A percentile compares a stretch with the other conserved stretches of the same genome.
Evolutionary conservation across 1,140 invertebrate genomes (phyloP).

Genomic region (Eurosta solidaginis): DNA sequence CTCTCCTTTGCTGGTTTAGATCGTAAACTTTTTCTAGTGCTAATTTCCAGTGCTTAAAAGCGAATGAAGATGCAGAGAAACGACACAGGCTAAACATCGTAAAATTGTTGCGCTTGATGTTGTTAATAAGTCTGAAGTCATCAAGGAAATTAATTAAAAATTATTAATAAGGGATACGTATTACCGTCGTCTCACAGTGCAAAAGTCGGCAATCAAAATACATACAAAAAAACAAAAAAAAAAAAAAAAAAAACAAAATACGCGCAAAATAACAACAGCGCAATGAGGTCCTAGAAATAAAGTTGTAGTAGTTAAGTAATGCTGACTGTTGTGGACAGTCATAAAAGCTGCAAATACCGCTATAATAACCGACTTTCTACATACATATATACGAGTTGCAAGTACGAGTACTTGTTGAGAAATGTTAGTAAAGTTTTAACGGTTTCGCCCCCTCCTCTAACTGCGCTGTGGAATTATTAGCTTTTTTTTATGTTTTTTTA

Average conservation of each 20-base stretch:
- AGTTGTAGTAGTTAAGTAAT: conserved; percentile 9
- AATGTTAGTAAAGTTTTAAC: conserved; percentile 10
- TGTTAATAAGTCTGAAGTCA: conserved; percentile 27
- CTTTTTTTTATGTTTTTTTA: background rate
- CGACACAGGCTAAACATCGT: too few species aligned
- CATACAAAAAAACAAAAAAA: background rate
- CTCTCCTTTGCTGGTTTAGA: background rate
- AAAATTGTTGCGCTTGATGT: conserved; percentile 26
- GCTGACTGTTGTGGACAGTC: background rate
- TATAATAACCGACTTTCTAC: conserved; percentile 2
- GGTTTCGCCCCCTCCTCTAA: background rate
- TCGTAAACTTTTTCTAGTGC: background rate
- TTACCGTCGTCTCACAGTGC: background rate
- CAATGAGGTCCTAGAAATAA: background rate
- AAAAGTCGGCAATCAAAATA: background rate
- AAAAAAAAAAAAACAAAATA: background rate
- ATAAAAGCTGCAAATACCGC: background rate
- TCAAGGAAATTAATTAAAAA: conserved; percentile 29
- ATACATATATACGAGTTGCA: background rate
- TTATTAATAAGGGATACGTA: conserved; percentile 29
- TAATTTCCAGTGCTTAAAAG: too few species aligned
- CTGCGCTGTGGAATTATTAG: background rate
- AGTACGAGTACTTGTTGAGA: background rate
- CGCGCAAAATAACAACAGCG: background rate
- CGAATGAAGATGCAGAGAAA: too few species aligned